Conservation (phyloP, 2,113 vertebrate species). For the Ranitomeya variabilis region DNA sequence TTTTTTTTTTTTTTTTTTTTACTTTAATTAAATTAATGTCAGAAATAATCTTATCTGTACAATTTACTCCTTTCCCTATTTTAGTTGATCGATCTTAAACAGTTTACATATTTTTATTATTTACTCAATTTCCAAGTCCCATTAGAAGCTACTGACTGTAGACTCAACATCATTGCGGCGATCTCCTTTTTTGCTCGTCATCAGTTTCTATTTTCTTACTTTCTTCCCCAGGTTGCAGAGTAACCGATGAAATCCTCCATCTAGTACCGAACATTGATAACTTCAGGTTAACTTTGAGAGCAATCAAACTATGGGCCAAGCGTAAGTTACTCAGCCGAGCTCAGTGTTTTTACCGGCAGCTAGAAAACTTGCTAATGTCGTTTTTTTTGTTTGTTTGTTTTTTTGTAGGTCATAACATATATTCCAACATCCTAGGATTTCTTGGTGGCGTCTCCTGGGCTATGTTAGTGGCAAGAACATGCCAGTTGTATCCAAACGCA, state of each 20-base stretch:
- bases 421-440: slow-evolving; percentile 92
- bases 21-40: too few relatives aligned
- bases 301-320: slow-evolving; percentile 94
- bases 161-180: not conserved
- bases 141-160: not conserved
- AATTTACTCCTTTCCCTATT: too few relatives aligned
- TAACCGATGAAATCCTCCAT: slow-evolving; percentile 90
- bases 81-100: too few relatives aligned
- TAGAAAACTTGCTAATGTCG: slow-evolving; percentile 60
- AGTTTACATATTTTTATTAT: too few relatives aligned
- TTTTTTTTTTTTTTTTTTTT: too few relatives aligned
- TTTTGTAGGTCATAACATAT: slow-evolving; percentile 87
- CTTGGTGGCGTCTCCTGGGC: slow-evolving; percentile 91
- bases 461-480: slow-evolving; percentile 90
- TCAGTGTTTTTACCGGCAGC: slow-evolving; percentile 24
- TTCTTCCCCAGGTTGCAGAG: slow-evolving; percentile 81
- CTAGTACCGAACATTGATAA: slow-evolving; percentile 90
- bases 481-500: slow-evolving; percentile 92
- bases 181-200: not conserved
- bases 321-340: slow-evolving; percentile 75
- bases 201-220: not conserved
- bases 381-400: slow-evolving; percentile 62
- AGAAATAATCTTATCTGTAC: too few relatives aligned
- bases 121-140: too few relatives aligned
- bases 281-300: slow-evolving; percentile 89